Evolutionary conservation across 2,797 vertebrate genomes (phyloP), one percentile per base, ranked within the genome.

Genomic region (Myioborus melanocephalus): DNA sequence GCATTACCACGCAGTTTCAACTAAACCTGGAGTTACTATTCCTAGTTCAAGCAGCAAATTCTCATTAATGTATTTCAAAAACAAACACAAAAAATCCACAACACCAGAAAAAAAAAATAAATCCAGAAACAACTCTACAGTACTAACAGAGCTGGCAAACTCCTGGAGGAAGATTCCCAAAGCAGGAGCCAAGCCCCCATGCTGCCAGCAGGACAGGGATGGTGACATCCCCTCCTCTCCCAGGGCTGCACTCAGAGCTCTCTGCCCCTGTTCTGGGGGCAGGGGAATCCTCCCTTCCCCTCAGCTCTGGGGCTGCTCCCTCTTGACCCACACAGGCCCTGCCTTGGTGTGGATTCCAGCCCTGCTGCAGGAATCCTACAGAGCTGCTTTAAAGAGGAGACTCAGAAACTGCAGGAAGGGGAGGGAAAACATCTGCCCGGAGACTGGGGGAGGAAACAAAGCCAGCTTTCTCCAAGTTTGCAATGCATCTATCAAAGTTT

Each of bases 391-490:
- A 59, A 64, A 91, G 79, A 87, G 52, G 69, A 92, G 82, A 82
- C 59, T 64, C 55, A 85, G 81, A 68, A 94, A 91, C 84, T 73
- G 87, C 84, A 94, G 93, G 87, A 85, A 89, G n/a, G 37, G 57
- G 71, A 93, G 61, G 76, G 39, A 80, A 94, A 94, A 92, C 85
- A 92, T 94, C 93, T 93, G 91, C 71, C 43, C 0, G 0, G 60
- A 34, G 77, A 26, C 47, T 22, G 35, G 52, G 69, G 49, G 9
- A 75, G 46, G 73, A 92, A 92, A 96, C 85, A 94, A 94, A 96
- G 94, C 63, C 30, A 85, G 90, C 93, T 93, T 96, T 94, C 89
- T 94, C 81, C 75, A 65, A 73, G 83, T 22, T 80, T 71, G 71
- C 56, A 82, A 28, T 14, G 66, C 50, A 72, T 76, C 66, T 76